phyloP scores from a whole-genome alignment of 2,888 invertebrate genomes.

The Quadriops clusia region DNA sequence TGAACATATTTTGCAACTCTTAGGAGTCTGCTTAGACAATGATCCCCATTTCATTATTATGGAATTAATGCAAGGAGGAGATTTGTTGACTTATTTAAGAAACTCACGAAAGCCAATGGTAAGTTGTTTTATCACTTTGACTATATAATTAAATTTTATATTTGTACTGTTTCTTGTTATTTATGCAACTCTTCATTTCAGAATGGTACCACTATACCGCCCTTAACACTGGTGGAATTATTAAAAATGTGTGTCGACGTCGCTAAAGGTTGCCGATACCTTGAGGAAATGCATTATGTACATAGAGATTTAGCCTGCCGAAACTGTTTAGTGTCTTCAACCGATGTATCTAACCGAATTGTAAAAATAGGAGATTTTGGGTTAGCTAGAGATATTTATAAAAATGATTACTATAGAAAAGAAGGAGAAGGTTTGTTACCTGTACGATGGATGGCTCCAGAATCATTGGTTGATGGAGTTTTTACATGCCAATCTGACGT shows the following conservation, averaged over 20 bases:
- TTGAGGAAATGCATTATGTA: slow-evolving; percentile 95
- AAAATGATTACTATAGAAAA: slow-evolving; percentile 94
- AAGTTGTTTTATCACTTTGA: too few species aligned
- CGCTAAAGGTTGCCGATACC: slow-evolving; percentile 85
- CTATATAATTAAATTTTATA: too few species aligned
- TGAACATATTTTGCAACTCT: slow-evolving; percentile 81
- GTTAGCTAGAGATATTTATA: slow-evolving; percentile 90
- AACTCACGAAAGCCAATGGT: slow-evolving; percentile 67
- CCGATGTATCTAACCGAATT: slow-evolving; percentile 55
- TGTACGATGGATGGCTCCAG: slow-evolving; percentile 97
- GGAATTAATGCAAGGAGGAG: slow-evolving; percentile 97
- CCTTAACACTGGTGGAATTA: slow-evolving; percentile 70
- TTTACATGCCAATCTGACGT: slow-evolving; percentile 96
- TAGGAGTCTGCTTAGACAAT: slow-evolving; percentile 90
- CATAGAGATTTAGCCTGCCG: slow-evolving; percentile 93
- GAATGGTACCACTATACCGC: slow-evolving; percentile 50
- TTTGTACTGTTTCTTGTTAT: too few species aligned
- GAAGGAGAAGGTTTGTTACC: slow-evolving; percentile 84
- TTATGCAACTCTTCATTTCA: slow-evolving; percentile 22
- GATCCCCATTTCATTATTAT: slow-evolving; percentile 89
- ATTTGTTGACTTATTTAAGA: slow-evolving; percentile 80
- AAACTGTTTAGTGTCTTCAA: slow-evolving; percentile 82
- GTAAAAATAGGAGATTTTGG: slow-evolving; percentile 98
- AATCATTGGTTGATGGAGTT: slow-evolving; percentile 88
- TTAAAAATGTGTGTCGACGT: slow-evolving; percentile 92